Evolutionary conservation across 2,888 invertebrate species (phyloP), one percentile per base, ranked within the genome.

Genomic region (Trichacis sp.): DNA sequence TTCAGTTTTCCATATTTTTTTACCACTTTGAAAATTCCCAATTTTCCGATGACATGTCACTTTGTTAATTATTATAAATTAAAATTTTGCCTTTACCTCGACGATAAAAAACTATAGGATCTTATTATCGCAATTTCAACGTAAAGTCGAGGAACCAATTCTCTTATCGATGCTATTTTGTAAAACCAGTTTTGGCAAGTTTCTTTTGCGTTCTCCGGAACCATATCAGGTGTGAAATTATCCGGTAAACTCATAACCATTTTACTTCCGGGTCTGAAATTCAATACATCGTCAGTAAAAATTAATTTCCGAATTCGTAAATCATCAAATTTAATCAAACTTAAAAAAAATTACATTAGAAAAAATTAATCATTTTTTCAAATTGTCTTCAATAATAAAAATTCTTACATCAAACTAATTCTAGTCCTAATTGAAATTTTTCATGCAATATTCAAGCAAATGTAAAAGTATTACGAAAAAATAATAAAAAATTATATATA

Each of bases 171-270:
- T 0, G 98, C 96, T 82, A 98, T 95, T 88, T 99, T 99, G 85
- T 95, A 97, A 86, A 99, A 96, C 99, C 99, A 99, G 87, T 99
- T 99, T 71, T 95, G 91, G 80, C 97, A 97, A 0, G 97, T 98
- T 86, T 98, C 98, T 83, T 95, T 95, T 0, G 97, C 96, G 50
- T 91, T 88, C 81, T 95, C 95, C 0, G 92, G 90, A 3, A 96
- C 92, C 86, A 91, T 90, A 70, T 91, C 91, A 0, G 93, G 89
- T 51, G 92, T 91, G 77, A 95, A 94, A 78, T 90, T 88, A 69
- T 90, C 90, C 53, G 89, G 87, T 55, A 89, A 79, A 51, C 85
- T 78, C 62, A 85, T 85, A 1, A 86, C 78, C 12, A 80, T 77
- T 79, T 87, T 88, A 55, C 86, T 86, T 18, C 88, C 88, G 29